phyloP scores from a whole-genome alignment of 2,797 vertebrate species.

The Sebastes cheni region DNA sequence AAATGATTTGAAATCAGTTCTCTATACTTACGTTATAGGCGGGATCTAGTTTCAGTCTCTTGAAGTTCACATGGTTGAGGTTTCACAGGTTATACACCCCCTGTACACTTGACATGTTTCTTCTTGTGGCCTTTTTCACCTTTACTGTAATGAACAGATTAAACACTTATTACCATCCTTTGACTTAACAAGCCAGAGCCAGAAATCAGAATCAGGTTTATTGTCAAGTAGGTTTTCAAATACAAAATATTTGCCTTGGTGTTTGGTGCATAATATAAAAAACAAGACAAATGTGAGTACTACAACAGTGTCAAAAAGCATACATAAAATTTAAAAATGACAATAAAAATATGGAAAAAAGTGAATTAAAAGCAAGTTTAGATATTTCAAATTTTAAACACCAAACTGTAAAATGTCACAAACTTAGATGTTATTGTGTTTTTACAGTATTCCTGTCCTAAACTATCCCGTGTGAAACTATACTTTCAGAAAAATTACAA shows the following conservation, averaged over 20 bases:
- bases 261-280: neutral
- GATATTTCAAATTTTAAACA: neutral
- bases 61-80: slow-evolving; percentile 13
- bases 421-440: neutral
- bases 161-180: neutral
- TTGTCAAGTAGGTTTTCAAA: neutral
- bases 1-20: neutral
- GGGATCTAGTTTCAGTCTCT: slow-evolving; percentile 43
- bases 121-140: neutral
- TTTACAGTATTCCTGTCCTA: neutral
- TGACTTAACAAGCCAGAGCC: neutral
- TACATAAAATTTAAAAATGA: neutral
- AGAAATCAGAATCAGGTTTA: neutral
- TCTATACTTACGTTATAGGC: neutral
- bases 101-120: slow-evolving; percentile 1
- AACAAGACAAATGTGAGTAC: neutral
- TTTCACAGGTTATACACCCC: slow-evolving; percentile 12
- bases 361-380: neutral
- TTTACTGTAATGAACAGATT: neutral
- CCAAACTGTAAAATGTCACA: neutral
- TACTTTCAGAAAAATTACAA: rapidly evolving
- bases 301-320: neutral
- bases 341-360: neutral
- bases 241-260: neutral
- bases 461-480: rapidly evolving